Percentiles rank a stretch among this genome's conserved stretches.
Evolutionary conservation across 2,797 vertebrate species (phyloP).

Genomic region (Naso thynnoides): DNA sequence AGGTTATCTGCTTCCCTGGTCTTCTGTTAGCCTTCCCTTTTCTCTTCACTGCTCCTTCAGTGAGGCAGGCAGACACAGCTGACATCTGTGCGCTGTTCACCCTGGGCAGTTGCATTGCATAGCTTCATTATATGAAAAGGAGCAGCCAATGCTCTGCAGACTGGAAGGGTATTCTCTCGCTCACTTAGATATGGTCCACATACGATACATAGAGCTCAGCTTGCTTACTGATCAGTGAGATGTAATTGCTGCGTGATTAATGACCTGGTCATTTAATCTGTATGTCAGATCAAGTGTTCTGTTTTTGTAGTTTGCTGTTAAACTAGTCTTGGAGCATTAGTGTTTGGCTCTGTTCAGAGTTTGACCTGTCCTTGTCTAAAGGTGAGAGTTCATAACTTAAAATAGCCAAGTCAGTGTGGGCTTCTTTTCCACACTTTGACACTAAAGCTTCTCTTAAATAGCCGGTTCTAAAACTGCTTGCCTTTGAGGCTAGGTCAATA

Average conservation of each 20-base stretch:
- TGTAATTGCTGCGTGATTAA: constrained; percentile 35
- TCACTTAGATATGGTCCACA: constrained; percentile 38
- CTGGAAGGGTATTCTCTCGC: constrained; percentile 46
- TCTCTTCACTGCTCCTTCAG: constrained; percentile 40
- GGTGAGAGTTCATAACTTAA: constrained; percentile 52
- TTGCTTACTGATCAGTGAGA: constrained; percentile 24
- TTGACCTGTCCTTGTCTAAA: constrained; percentile 39
- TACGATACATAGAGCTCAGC: constrained; percentile 25
- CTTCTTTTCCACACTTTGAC: constrained; percentile 35
- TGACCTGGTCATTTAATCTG: constrained; percentile 35
- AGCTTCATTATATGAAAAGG: constrained; percentile 49
- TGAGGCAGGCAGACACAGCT: constrained; percentile 49
- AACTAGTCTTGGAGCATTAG: not conserved
- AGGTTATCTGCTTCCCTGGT: constrained; percentile 38
- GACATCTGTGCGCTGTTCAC: constrained; percentile 45
- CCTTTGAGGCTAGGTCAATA: constrained; percentile 56
- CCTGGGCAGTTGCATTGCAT: constrained; percentile 35
- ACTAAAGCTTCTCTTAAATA: constrained; percentile 46
- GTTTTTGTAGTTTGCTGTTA: constrained; percentile 23
- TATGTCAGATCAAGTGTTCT: constrained; percentile 16
- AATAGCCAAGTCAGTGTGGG: constrained; percentile 50
- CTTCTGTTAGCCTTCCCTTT: constrained; percentile 35
- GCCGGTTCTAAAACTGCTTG: constrained; percentile 20
- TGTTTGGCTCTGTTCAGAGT: constrained; percentile 19
- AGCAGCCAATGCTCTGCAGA: constrained; percentile 49